phyloP scores from a whole-genome alignment of 2,797 vertebrate species.

The Gallinago solitaria region DNA sequence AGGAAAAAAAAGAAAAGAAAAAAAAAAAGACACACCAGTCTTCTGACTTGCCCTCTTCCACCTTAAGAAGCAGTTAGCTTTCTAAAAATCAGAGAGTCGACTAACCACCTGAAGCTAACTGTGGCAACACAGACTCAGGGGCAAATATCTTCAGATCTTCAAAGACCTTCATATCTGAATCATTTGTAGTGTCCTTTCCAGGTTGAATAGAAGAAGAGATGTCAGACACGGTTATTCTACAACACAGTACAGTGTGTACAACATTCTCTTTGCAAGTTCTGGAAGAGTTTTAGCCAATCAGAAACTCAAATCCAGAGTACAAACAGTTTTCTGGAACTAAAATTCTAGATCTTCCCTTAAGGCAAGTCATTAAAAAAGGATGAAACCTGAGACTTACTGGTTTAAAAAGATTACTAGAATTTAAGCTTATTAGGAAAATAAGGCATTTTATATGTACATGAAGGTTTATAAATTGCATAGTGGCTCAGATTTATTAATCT shows the following conservation, averaged over 20 bases:
- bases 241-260: background rate
- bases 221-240: background rate
- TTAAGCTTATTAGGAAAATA: background rate
- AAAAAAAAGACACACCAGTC: background rate
- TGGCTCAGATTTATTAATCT: background rate
- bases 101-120: background rate
- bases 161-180: background rate
- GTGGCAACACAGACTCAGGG: background rate
- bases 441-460: background rate
- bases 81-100: background rate
- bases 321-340: background rate
- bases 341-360: background rate
- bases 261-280: background rate
- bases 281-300: background rate
- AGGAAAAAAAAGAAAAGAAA: too few relatives aligned
- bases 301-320: background rate
- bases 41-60: background rate
- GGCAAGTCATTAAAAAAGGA: background rate
- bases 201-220: background rate
- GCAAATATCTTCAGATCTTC: background rate
- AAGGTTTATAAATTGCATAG: background rate
- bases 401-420: background rate
- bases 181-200: background rate
- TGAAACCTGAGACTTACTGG: background rate
- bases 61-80: background rate